Conservation (phyloP, 2,888 invertebrate genomes). For the Crepidodera aurea region DNA sequence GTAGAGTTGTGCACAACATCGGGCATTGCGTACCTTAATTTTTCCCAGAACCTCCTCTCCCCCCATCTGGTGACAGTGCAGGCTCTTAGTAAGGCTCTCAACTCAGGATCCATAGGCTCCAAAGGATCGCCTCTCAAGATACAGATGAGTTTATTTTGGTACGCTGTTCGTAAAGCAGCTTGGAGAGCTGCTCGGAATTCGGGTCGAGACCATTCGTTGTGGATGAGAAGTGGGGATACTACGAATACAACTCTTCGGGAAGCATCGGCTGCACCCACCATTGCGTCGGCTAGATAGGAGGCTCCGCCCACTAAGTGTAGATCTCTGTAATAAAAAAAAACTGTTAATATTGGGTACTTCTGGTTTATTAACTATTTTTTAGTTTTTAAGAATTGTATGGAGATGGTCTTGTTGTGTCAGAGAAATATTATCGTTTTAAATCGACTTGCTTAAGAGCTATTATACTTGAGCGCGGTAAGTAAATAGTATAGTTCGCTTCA, state of each 20-base stretch:
- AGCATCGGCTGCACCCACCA: conserved; percentile 70
- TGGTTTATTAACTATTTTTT: too few species aligned
- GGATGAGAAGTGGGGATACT: conserved; percentile 80
- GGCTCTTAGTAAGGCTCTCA: conserved; percentile 76
- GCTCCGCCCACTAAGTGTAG: conserved; percentile 68
- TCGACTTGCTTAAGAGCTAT: too few species aligned
- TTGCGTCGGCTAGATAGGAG: conserved; percentile 69
- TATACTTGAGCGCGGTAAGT: too few species aligned
- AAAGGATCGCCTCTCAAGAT: conserved; percentile 74
- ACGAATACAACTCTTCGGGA: conserved; percentile 80
- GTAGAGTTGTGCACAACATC: conserved; percentile 73
- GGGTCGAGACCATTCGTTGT: conserved; percentile 83
- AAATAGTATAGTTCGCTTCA: too few species aligned
- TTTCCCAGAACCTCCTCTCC: conserved; percentile 87
- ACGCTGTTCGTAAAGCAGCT: conserved; percentile 75
- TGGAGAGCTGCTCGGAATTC: conserved; percentile 85
- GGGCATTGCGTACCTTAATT: conserved; percentile 78
- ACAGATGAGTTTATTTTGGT: conserved; percentile 69
- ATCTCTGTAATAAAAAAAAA: conserved; percentile 64
- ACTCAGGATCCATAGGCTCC: conserved; percentile 77
- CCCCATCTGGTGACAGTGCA: conserved; percentile 77
- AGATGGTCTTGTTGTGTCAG: too few species aligned
- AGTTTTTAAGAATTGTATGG: too few species aligned
- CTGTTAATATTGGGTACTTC: background rate
- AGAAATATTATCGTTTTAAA: too few species aligned